Evolutionary conservation across 2,888 invertebrate species (phyloP).

Genomic region (Ectemnius lituratus): DNA sequence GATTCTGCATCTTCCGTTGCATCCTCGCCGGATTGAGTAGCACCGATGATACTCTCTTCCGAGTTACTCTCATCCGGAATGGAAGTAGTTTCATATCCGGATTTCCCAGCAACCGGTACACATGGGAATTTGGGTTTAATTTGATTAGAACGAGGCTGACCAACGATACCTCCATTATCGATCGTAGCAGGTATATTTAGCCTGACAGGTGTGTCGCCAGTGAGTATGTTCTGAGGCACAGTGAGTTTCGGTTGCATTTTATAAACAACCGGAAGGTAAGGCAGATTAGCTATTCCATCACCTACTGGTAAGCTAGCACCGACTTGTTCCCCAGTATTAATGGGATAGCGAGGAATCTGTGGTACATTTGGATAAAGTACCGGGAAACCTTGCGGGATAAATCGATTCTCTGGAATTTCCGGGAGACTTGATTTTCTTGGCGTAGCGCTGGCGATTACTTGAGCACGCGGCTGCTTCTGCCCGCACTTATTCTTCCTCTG

Average conservation of each 20-base stretch:
- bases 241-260: slow-evolving; percentile 5
- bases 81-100: neutral
- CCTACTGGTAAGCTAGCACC: neutral
- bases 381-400: neutral
- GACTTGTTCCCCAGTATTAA: neutral
- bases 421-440: neutral
- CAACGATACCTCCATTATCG: neutral
- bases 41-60: neutral
- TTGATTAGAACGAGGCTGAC: neutral
- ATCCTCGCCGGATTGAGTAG: neutral
- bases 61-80: neutral
- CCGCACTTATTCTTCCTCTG: slow-evolving; percentile 1
- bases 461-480: neutral
- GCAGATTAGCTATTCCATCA: neutral
- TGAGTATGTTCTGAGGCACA: no score
- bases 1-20: neutral
- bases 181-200: neutral
- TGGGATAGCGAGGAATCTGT: neutral
- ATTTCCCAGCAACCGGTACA: neutral
- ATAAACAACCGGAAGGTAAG: neutral
- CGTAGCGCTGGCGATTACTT: neutral
- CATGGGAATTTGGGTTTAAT: neutral
- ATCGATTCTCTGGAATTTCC: neutral
- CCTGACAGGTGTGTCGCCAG: neutral
- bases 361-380: neutral